Evolutionary conservation across 2,113 vertebrate species (phyloP), one percentile per base, ranked within the genome.

Genomic region (Gasterosteus nipponicus): DNA sequence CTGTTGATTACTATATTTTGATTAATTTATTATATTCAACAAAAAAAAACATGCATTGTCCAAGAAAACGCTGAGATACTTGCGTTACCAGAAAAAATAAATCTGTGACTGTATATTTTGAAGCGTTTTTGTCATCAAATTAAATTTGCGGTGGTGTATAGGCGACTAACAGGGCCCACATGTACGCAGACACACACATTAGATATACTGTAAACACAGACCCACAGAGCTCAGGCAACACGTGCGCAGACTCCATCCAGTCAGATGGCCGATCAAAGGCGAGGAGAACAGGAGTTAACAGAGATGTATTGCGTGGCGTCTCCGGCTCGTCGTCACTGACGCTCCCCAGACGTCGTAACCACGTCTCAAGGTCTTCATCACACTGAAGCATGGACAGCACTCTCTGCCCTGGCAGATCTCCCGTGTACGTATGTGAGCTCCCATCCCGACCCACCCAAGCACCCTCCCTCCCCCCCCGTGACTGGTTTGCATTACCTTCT

Each of bases 401-500:
- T 68, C 75, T 66, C 41, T 11, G 29, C 84, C 53, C 65, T 76
- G 77, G 81, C 83, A 75, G 16, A 71, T 78, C 77, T 73, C 33
- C 70, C 80, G 60, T 35, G 42, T 53, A 66, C 68, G 22, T 67
- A 75, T 64, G 69, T 73, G 69, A 69, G 65, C 69, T 60, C 80
- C 61, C 60, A 19, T 67, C 57, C 44, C 54, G 44, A 47, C 35
- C 53, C 22, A 51, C 16, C 22, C 22, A 26, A 26, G 22, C 22
- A 26, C 22, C 59, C 44, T 53, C 29, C 31, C 31, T 57, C 33
- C 63, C 60, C 18, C 35, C 63, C 63, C 5, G 38, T 64, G 73
- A 54, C 85, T 91, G 88, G 72, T 87, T 89, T 82, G 71, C 86
- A 91, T 90, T 89, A 91, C 82, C 74, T 89, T 84, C 83, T 84